Conservation (phyloP, 1,140 invertebrate species). For the Oryctes rhinoceros region DNA sequence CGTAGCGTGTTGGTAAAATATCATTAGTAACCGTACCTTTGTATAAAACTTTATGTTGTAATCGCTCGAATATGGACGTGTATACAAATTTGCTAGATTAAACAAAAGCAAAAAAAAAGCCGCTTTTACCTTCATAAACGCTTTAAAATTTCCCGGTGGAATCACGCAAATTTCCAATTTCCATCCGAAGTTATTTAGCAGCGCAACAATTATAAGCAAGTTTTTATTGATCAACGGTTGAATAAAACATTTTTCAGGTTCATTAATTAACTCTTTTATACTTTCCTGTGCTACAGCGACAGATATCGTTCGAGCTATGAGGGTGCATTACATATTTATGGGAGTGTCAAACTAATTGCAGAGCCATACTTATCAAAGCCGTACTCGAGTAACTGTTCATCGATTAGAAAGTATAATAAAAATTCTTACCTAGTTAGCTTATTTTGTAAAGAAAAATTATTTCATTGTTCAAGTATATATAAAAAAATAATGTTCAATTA, state of each 20-base stretch:
- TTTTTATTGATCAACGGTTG: slow-evolving; percentile 25
- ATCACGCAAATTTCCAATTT: slow-evolving; percentile 21
- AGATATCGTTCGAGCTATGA: no score
- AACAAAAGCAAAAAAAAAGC: background rate
- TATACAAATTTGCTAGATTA: background rate
- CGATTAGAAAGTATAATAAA: no score
- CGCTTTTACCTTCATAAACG: background rate
- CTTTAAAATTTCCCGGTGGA: background rate
- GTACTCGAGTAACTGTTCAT: no score
- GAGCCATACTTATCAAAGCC: no score
- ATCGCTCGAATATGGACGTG: background rate
- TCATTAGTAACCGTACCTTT: background rate
- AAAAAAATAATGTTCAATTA: no score
- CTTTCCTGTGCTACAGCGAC: background rate
- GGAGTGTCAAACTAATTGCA: no score
- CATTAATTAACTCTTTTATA: background rate
- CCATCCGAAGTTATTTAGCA: background rate
- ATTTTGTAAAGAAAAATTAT: no score
- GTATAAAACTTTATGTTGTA: background rate
- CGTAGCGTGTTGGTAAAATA: background rate
- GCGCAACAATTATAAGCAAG: slow-evolving; percentile 20
- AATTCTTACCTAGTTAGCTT: no score
- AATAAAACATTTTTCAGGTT: background rate
- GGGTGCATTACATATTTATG: no score
- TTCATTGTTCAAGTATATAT: no score